These are phyloP conservation scores for Sialis fuliginosa DNA, from an alignment of 2,888 invertebrate species.

Conservation along the genomic window DNA sequence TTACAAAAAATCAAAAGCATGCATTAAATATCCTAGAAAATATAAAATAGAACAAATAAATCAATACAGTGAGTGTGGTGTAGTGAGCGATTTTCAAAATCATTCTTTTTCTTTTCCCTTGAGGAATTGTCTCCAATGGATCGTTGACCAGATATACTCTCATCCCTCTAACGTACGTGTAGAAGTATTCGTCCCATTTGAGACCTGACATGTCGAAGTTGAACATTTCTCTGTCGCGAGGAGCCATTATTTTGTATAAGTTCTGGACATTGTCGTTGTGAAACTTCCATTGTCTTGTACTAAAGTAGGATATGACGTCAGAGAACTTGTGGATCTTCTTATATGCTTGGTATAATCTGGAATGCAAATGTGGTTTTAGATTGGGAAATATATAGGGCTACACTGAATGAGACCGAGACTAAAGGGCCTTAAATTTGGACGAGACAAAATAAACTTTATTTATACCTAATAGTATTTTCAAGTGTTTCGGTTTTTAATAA, in stretches of 20 bases:
- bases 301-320: constrained; percentile 60
- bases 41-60: background rate
- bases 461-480: too few relatives aligned
- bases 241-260: constrained; percentile 37
- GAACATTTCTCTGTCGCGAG: constrained; percentile 41
- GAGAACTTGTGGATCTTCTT: constrained; percentile 56
- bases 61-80: background rate
- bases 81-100: constrained; percentile 20
- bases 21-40: too few relatives aligned
- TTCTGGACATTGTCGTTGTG: constrained; percentile 37
- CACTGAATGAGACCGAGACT: too few relatives aligned
- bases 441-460: too few relatives aligned
- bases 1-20: too few relatives aligned
- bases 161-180: constrained; percentile 50
- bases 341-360: constrained; percentile 58
- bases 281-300: constrained; percentile 60
- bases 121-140: constrained; percentile 51
- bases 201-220: constrained; percentile 53
- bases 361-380: background rate
- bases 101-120: constrained; percentile 37
- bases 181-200: constrained; percentile 58
- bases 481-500: too few relatives aligned
- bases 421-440: too few relatives aligned
- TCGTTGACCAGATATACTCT: constrained; percentile 67
- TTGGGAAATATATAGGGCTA: too few relatives aligned